Conservation (phyloP, 2,797 vertebrate genomes). For the Phrynocephalus vlangalii region DNA sequence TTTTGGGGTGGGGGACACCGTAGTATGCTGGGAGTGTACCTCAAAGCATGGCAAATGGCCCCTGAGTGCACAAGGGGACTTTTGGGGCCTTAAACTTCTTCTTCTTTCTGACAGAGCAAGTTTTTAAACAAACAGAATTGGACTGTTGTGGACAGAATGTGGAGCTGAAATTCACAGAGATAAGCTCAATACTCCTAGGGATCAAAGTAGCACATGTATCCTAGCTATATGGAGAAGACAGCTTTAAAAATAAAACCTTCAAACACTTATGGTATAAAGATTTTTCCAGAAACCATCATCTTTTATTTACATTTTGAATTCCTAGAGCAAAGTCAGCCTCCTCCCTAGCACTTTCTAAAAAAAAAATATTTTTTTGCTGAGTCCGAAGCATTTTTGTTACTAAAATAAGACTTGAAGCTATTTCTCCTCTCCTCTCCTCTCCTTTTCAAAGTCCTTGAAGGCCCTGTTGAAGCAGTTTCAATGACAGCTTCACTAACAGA, state of each 20-base stretch:
- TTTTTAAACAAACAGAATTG: no score
- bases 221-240: constrained; percentile 44
- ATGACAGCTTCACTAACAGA: constrained; percentile 44
- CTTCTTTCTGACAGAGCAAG: no score
- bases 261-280: constrained; percentile 43
- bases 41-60: no score
- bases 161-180: no score
- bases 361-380: constrained; percentile 65
- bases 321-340: constrained; percentile 49
- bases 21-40: no score
- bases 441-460: constrained; percentile 67
- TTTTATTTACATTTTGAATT: constrained; percentile 69
- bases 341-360: constrained; percentile 60
- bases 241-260: constrained; percentile 50
- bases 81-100: no score
- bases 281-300: constrained; percentile 59
- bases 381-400: constrained; percentile 36
- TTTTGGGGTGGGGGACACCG: no score
- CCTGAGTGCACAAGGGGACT: no score
- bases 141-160: background rate
- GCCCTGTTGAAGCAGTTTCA: constrained; percentile 62
- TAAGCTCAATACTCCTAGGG: background rate
- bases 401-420: constrained; percentile 61
- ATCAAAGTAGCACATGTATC: constrained; percentile 25
- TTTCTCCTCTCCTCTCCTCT: constrained; percentile 31